These are phyloP conservation scores for Enteromius mattozi DNA, from an alignment of 2,797 vertebrate genomes.

Conservation along the genomic window DNA sequence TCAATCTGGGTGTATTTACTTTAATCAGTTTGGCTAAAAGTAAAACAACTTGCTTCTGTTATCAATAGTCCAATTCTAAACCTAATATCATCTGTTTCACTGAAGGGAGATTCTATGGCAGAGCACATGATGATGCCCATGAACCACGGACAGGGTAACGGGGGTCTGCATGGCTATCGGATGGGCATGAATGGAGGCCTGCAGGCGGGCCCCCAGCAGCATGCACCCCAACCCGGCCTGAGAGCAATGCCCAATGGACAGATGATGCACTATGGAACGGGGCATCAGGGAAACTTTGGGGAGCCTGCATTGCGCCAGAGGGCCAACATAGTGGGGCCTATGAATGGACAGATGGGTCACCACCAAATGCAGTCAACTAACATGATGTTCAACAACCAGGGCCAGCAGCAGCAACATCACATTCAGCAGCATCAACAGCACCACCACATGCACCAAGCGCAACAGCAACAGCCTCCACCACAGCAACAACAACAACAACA, in stretches of 20 bases:
- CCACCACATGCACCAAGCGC: slow-evolving; percentile 75
- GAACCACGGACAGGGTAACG: slow-evolving; percentile 83
- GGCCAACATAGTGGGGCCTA: slow-evolving; percentile 78
- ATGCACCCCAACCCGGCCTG: slow-evolving; percentile 80
- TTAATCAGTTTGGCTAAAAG: neutral
- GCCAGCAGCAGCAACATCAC: slow-evolving; percentile 79
- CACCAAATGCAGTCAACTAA: slow-evolving; percentile 82
- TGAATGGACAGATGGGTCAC: slow-evolving; percentile 82
- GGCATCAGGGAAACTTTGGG: slow-evolving; percentile 79
- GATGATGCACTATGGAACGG: slow-evolving; percentile 87
- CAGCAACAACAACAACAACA: slow-evolving; percentile 62
- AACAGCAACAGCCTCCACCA: slow-evolving; percentile 69
- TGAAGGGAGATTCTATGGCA: slow-evolving; percentile 83
- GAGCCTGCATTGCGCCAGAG: slow-evolving; percentile 82
- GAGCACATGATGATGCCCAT: slow-evolving; percentile 96
- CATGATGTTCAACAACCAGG: slow-evolving; percentile 85
- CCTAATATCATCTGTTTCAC: slow-evolving; percentile 63
- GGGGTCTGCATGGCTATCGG: slow-evolving; percentile 87
- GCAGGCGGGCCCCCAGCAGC: slow-evolving; percentile 84
- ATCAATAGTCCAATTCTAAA: slow-evolving; percentile 4
- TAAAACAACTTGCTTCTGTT: neutral
- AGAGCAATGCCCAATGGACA: slow-evolving; percentile 77
- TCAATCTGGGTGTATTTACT: neutral
- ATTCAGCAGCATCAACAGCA: slow-evolving; percentile 71
- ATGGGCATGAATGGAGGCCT: slow-evolving; percentile 87